These are phyloP conservation scores for Centrocercus urophasianus DNA, from an alignment of 2,113 vertebrate genomes.

Conservation along the genomic window DNA sequence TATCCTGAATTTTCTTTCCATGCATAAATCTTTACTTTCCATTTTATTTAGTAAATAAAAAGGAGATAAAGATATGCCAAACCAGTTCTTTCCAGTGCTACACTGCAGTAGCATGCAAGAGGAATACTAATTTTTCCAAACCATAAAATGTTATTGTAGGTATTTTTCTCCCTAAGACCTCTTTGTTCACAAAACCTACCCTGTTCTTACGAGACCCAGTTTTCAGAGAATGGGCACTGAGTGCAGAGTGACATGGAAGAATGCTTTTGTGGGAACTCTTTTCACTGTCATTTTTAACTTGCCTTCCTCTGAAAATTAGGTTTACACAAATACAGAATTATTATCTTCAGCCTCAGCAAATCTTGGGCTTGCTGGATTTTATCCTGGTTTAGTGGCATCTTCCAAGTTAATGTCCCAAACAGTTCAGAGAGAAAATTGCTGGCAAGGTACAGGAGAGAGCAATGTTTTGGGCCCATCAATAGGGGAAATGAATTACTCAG, in stretches of 20 bases:
- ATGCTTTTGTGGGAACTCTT: neutral
- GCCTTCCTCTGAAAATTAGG: conserved; percentile 9
- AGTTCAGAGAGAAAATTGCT: conserved; percentile 33
- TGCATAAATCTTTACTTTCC: neutral
- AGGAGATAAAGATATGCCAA: neutral
- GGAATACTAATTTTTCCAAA: conserved; percentile 47
- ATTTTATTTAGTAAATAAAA: conserved; percentile 43
- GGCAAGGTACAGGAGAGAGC: neutral
- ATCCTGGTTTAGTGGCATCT: neutral
- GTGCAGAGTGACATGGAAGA: neutral
- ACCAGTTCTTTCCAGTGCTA: conserved; percentile 23
- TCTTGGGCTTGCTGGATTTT: conserved; percentile 5
- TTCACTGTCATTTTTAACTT: neutral
- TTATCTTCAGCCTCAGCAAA: neutral
- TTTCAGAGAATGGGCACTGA: neutral
- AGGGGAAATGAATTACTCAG: neutral
- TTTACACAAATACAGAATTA: conserved; percentile 1
- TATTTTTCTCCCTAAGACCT: neutral
- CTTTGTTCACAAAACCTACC: neutral
- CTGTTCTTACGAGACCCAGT: neutral
- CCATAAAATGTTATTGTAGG: neutral
- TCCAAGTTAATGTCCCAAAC: neutral
- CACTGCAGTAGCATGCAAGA: conserved; percentile 30
- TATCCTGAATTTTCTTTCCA: neutral
- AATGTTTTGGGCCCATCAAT: neutral